Evolutionary conservation across 2,113 vertebrate species (phyloP), one percentile per base, ranked within the genome.

Genomic region (Terrapene triunguis): DNA sequence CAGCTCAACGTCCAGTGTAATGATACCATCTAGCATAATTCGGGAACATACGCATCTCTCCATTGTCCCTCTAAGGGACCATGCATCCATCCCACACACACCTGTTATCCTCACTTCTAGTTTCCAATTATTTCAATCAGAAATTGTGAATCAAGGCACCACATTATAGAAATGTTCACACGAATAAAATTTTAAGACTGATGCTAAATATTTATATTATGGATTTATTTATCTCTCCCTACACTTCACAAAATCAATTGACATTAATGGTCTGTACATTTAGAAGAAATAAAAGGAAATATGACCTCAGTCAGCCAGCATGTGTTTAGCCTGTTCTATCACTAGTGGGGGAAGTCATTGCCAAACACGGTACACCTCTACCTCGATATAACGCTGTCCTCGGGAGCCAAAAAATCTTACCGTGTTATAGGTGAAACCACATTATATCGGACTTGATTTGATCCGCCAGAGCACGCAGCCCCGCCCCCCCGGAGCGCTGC

Each of bases 291-390:
- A 21, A 90, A 89, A 88, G 5, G 32, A 82, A 93, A 10, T 10
- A n/a, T 14, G 44, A 88, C 44, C 32, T 83, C 95, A 89, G 82
- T 83, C 82, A 12, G n/a, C 29, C 24, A 90, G 85, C 27, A 47
- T 29, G 24, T 79, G 35, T 78, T 86, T 95, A 89, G 86, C 90
- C 78, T 96, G 55, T 93, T 57, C 21, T 79, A 89, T 94, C 62
- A 89, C 5, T 53, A 74, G 38, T 1, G 1, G 6, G 92, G 76
- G 19, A 91, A 27, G 90, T 86, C 16, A 44, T 84, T 88, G 55
- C 24, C 85, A 95, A 87, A 93, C 27, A 8, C 8, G 62, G 27
- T 72, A 44, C 44, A 44, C 44, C 44, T 44, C 44, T 44, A 44
- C 44, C 44, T 44, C 44, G 6, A 44, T 44, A 44, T 44, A 44